phyloP scores from a whole-genome alignment of 2,888 invertebrate species.

The Lacanobia oleracea region DNA sequence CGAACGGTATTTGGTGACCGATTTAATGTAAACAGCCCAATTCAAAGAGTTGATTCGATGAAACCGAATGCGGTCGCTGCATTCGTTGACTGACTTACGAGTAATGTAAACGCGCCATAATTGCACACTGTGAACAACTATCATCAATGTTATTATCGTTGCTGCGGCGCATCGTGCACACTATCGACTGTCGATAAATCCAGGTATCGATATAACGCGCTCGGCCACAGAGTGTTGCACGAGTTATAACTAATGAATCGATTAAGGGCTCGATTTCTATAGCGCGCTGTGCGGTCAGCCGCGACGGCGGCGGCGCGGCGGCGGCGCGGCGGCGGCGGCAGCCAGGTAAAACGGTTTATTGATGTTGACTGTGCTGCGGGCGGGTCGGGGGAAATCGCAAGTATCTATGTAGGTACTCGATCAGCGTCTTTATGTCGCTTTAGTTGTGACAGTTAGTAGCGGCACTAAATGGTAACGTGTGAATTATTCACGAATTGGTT shows the following conservation, averaged over 20 bases:
- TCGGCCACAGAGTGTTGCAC: background rate
- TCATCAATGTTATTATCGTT: background rate
- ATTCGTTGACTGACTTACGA: too few species aligned
- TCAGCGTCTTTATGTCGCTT: background rate
- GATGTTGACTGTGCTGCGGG: constrained; percentile 4
- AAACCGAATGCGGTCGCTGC: too few species aligned
- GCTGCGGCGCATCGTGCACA: background rate
- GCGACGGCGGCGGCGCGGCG: too few species aligned
- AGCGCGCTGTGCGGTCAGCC: constrained; percentile 16
- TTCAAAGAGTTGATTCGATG: too few species aligned
- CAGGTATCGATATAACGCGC: constrained; percentile 9
- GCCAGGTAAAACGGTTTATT: constrained; percentile 25
- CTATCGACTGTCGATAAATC: constrained; percentile 26
- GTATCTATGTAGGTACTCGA: background rate
- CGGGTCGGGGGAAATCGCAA: background rate
- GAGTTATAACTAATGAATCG: constrained; percentile 42
- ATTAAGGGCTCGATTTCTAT: constrained; percentile 46
- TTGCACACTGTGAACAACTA: background rate
- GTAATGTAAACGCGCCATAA: background rate
- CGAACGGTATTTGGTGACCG: too few species aligned
- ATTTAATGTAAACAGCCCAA: too few species aligned
- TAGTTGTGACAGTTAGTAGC: constrained; percentile 2
- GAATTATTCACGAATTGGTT: background rate
- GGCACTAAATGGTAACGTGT: background rate
- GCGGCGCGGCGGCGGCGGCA: too few species aligned